Conservation (phyloP, 2,113 vertebrate genomes). For the Microtus oregoni region DNA sequence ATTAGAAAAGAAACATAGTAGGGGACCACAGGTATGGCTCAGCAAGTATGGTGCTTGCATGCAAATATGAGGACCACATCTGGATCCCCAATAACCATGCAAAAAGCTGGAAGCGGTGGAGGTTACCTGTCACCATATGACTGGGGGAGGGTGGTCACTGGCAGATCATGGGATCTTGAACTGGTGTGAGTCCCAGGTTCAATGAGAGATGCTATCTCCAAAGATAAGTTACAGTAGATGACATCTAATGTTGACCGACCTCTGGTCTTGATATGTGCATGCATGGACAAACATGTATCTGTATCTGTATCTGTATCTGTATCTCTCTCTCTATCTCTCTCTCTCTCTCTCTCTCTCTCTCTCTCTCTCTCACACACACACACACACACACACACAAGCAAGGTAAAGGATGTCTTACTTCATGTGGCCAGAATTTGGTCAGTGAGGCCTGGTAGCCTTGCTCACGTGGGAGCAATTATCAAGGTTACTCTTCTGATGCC, state of each 20-base stretch:
- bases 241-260: too few species aligned
- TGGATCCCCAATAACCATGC: neutral
- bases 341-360: too few species aligned
- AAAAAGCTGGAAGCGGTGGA: neutral
- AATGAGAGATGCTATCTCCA: neutral
- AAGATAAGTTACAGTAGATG: neutral
- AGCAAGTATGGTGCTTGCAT: neutral
- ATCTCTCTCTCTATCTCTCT: too few species aligned
- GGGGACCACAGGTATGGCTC: neutral
- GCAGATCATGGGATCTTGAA: neutral
- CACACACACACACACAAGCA: neutral
- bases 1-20: slow-evolving; percentile 76
- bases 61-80: neutral
- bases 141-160: neutral
- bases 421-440: slow-evolving; percentile 83
- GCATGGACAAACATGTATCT: neutral
- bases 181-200: neutral
- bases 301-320: neutral
- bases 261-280: neutral
- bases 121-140: neutral
- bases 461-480: slow-evolving; percentile 85
- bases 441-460: slow-evolving; percentile 78
- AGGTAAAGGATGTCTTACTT: slow-evolving; percentile 79
- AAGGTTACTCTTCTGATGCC: slow-evolving; percentile 71
- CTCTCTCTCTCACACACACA: too few species aligned